phyloP scores from a whole-genome alignment of 1,140 invertebrate species.

The Callitettix versicolor region DNA sequence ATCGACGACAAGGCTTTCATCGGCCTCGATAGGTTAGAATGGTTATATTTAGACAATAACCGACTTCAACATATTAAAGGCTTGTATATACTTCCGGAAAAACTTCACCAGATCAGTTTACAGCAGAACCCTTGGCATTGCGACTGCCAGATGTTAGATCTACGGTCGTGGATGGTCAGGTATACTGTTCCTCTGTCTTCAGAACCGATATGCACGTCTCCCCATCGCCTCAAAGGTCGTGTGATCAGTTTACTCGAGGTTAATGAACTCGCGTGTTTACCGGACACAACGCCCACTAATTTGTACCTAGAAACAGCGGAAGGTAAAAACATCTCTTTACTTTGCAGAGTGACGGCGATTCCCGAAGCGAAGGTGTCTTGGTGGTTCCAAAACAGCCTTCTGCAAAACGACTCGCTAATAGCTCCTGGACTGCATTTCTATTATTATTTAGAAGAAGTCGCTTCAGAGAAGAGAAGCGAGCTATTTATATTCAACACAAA shows the following conservation, averaged over 20 bases:
- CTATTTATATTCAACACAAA: slow-evolving; percentile 62
- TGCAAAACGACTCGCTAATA: slow-evolving; percentile 55
- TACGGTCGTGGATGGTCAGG: slow-evolving; percentile 64
- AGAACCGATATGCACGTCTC: slow-evolving; percentile 63
- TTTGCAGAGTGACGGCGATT: slow-evolving; percentile 63
- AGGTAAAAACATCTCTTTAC: slow-evolving; percentile 64
- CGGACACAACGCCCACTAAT: slow-evolving; percentile 56
- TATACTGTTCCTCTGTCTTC: slow-evolving; percentile 56
- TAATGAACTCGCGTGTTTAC: slow-evolving; percentile 70
- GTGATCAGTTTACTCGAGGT: slow-evolving; percentile 55
- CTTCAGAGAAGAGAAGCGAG: slow-evolving; percentile 58
- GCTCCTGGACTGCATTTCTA: slow-evolving; percentile 49
- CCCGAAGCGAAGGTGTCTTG: slow-evolving; percentile 67
- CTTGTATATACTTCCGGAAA: slow-evolving; percentile 54
- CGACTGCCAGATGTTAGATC: slow-evolving; percentile 65
- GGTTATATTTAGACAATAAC: slow-evolving; percentile 73
- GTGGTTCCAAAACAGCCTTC: slow-evolving; percentile 61
- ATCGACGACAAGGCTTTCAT: slow-evolving; percentile 73
- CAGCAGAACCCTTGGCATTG: slow-evolving; percentile 84
- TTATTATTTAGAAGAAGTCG: slow-evolving; percentile 55
- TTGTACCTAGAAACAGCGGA: slow-evolving; percentile 63
- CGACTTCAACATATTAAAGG: slow-evolving; percentile 57
- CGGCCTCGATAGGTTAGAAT: slow-evolving; percentile 68
- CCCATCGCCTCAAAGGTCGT: slow-evolving; percentile 49
- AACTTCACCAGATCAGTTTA: slow-evolving; percentile 62